Base-by-base conservation (phyloP, 2,797 vertebrate species). In the Echeneis naucrates region DNA sequence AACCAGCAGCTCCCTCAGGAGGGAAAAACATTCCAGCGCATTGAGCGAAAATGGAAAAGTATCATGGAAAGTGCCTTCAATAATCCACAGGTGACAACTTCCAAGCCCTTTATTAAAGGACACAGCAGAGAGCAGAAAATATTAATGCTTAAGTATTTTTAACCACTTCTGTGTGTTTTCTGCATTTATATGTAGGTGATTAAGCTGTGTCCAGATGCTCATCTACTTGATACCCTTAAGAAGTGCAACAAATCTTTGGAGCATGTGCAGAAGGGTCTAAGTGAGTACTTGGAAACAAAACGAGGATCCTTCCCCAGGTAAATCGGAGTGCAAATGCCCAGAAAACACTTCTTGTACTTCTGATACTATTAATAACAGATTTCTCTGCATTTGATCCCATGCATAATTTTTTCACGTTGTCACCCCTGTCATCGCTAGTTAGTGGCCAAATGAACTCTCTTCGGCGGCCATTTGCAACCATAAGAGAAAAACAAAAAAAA, bases 271-370 rank as follows among this genome's bases (percentile, higher is more conserved):
- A 98, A 97, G 87, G 95, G 96, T 32, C 95, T 99, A 73, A 97
- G 93, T 80, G 95, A 96, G 62, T 98, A 97, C 86, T 86, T 98
- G 90, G 96, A 98, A 93, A 96, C 90, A 24, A 97, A 99, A 83
- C 87, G 96, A 87, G 50, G 80, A 0, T 78, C 93, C 64, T 98
- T 98, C 80, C 96, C 96, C 78, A 96, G 97, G 94, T 95, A 64
- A 51, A 59, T 16, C 35, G 52, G 11, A 26, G 5, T 24, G 5
- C 52, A 58, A 54, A 3, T 45, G 17, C 74, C 14, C 4, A 47
- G 11, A 68, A 56, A 67, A 16, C 17, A 24, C 8, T 26, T 37
- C 17, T 10, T 0, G 10, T 16, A 30, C 6, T 64, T 61, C 5
- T 40, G 0, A n/a, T 48, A 3, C 13, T 47, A 1, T 50, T 52